Evolutionary conservation across 2,113 vertebrate species (phyloP).

Genomic region (Anoura caudifer): DNA sequence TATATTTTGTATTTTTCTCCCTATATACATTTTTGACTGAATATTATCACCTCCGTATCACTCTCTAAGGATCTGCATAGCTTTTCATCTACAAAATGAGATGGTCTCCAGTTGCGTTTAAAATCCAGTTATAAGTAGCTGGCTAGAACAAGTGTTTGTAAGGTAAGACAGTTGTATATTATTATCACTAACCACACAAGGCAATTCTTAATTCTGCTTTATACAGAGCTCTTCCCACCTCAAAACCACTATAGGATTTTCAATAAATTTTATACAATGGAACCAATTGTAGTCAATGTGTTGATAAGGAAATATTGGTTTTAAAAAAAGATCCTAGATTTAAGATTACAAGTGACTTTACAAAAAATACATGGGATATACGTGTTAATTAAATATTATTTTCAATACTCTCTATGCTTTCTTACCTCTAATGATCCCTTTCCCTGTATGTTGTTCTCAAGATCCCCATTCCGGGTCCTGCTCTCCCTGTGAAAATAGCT

Average conservation of each 20-base stretch:
- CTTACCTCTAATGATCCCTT: background rate
- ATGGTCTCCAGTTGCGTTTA: slow-evolving; percentile 55
- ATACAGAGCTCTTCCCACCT: background rate
- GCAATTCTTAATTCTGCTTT: background rate
- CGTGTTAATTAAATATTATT: background rate
- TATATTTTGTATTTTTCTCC: slow-evolving; percentile 10
- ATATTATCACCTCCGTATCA: slow-evolving; percentile 38
- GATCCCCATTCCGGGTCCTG: background rate
- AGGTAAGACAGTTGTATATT: background rate
- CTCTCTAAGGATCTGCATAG: slow-evolving; percentile 59
- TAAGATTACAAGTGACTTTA: background rate
- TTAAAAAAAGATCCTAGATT: accelerated
- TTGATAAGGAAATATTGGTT: background rate
- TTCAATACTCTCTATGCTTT: background rate
- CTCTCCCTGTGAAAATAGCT: background rate
- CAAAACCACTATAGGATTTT: background rate
- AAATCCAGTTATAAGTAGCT: slow-evolving; percentile 53
- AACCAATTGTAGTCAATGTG: background rate
- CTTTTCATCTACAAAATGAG: slow-evolving; percentile 54
- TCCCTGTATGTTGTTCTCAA: background rate
- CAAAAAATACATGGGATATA: background rate
- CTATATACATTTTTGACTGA: slow-evolving; percentile 26
- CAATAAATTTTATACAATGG: background rate
- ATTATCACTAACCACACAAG: background rate
- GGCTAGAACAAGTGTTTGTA: slow-evolving; percentile 41